Conservation (phyloP, 2,113 vertebrate species). For the Dendrocopos noguchii region DNA sequence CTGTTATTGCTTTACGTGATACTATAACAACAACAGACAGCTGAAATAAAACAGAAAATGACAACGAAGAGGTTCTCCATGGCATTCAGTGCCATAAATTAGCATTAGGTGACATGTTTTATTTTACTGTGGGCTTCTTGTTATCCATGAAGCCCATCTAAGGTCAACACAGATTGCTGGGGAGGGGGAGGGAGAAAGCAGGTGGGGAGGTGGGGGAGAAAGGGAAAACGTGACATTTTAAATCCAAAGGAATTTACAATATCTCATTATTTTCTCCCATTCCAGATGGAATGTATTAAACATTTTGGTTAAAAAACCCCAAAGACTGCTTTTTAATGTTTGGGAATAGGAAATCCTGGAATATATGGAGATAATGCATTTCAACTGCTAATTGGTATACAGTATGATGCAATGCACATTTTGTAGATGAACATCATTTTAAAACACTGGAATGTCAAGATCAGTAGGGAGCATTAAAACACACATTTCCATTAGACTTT, state of each 20-base stretch:
- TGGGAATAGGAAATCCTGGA: not conserved
- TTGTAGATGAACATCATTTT: constrained; percentile 9
- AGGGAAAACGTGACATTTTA: not conserved
- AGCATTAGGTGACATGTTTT: constrained; percentile 31
- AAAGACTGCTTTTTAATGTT: not conserved
- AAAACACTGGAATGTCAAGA: constrained; percentile 11
- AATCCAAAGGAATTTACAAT: constrained; percentile 14
- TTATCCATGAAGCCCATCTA: constrained; percentile 30
- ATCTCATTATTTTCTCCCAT: not conserved
- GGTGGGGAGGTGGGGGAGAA: not conserved
- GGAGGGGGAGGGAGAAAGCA: not conserved
- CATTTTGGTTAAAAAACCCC: not conserved
- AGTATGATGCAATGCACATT: not conserved
- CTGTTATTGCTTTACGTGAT: constrained; percentile 61
- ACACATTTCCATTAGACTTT: not conserved
- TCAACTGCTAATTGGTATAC: not conserved
- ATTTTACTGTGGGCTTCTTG: constrained; percentile 18
- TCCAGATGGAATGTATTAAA: not conserved
- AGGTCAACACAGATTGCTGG: constrained; percentile 8
- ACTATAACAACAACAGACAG: constrained; percentile 27
- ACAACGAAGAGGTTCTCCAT: constrained; percentile 52
- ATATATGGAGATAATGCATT: not conserved
- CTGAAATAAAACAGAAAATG: constrained; percentile 57
- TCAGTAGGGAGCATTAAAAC: not conserved
- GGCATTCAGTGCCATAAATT: constrained; percentile 45